Evolutionary conservation across 1,140 invertebrate species (phyloP).

Genomic region (Eubasilissa regina): DNA sequence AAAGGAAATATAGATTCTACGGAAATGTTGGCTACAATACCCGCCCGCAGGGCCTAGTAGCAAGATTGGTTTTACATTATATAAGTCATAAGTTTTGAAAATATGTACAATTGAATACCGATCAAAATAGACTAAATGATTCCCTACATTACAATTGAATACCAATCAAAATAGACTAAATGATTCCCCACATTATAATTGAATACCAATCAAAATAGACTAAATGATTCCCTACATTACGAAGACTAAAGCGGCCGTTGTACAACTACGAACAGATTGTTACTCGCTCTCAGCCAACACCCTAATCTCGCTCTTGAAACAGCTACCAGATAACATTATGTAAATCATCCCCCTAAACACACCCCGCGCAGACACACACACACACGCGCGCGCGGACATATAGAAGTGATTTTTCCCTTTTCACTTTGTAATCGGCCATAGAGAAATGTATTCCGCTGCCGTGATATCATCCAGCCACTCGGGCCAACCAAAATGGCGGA

Average conservation of each 20-base stretch:
- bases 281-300: background rate
- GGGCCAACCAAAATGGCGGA: background rate
- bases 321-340: constrained; percentile 9
- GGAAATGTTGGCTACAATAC: too few species aligned
- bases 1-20: too few species aligned
- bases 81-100: too few species aligned
- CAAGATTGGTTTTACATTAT: too few species aligned
- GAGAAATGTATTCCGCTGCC: constrained; percentile 15
- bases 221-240: background rate
- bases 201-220: background rate
- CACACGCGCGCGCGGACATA: background rate
- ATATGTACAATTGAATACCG: too few species aligned
- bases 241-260: background rate
- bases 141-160: too few species aligned
- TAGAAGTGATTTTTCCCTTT: background rate
- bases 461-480: background rate
- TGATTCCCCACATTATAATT: too few species aligned
- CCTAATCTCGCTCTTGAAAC: background rate
- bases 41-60: too few species aligned
- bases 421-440: constrained; percentile 34
- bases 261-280: background rate
- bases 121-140: too few species aligned
- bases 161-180: too few species aligned
- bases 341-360: background rate
- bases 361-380: background rate